Percentiles rank a stretch among this genome's conserved stretches.
Evolutionary conservation across 2,888 invertebrate genomes (phyloP).

Genomic region (Pecten maximus): DNA sequence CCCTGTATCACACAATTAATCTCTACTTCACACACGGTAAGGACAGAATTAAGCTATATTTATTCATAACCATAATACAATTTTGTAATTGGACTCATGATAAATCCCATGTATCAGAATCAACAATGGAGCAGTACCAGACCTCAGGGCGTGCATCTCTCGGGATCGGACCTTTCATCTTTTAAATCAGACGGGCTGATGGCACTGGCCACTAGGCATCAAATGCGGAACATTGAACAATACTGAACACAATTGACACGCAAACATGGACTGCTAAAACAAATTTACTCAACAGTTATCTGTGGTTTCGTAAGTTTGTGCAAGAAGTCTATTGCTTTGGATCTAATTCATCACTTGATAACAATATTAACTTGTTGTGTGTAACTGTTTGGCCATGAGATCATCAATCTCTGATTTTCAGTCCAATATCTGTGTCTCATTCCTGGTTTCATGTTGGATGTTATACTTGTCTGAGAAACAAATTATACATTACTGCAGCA

Average conservation of each 20-base stretch:
- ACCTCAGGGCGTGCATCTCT: neutral
- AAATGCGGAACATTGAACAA: neutral
- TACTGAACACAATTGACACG: neutral
- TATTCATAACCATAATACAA: conserved; percentile 14
- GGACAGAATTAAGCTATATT: neutral
- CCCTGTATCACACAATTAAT: neutral
- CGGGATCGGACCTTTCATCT: neutral
- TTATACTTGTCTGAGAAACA: neutral
- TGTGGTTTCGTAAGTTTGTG: neutral
- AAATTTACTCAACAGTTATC: neutral
- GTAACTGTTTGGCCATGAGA: neutral
- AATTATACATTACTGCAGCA: too few species aligned
- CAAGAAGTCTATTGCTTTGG: neutral
- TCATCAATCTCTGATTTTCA: neutral
- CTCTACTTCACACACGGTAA: neutral
- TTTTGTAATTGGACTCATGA: conserved; percentile 2
- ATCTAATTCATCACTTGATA: neutral
- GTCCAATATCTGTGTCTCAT: neutral
- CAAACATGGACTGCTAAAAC: neutral
- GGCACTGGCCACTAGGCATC: neutral
- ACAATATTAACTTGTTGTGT: neutral
- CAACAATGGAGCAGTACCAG: neutral
- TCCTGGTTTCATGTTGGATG: neutral
- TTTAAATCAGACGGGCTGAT: neutral
- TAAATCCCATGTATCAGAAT: neutral